Conservation (phyloP, 2,888 invertebrate species). For the Clanis bilineata region DNA sequence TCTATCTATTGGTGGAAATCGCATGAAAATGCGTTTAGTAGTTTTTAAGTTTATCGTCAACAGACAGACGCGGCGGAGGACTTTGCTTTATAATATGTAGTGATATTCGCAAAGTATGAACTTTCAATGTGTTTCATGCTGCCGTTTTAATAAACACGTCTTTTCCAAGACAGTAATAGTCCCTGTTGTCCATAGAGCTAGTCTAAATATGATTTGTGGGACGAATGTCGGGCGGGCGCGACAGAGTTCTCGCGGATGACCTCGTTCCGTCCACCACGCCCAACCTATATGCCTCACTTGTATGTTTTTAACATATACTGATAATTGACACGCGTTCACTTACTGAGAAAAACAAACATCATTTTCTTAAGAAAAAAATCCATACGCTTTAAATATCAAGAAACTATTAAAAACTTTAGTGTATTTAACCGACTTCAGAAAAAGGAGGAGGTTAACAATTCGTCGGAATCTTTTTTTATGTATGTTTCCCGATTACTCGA, state of each 20-base stretch:
- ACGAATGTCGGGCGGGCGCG: constrained; percentile 60
- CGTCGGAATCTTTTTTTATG: too few relatives aligned
- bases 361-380: background rate
- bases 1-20: background rate
- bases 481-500: too few relatives aligned
- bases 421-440: background rate
- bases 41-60: background rate
- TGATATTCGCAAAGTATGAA: background rate
- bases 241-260: constrained; percentile 60
- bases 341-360: constrained; percentile 18
- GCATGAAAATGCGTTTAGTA: background rate
- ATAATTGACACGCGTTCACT: constrained; percentile 17
- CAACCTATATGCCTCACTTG: constrained; percentile 23
- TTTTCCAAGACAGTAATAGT: constrained; percentile 66
- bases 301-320: constrained; percentile 18
- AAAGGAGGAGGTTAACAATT: background rate
- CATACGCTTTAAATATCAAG: background rate
- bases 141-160: background rate
- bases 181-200: constrained; percentile 61
- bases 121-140: background rate
- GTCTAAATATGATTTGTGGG: constrained; percentile 76
- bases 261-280: constrained; percentile 53
- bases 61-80: too few relatives aligned
- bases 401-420: background rate
- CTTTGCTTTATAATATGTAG: too few relatives aligned